Percentiles rank a stretch among this genome's conserved stretches.
Conservation (phyloP, 1,140 invertebrate species). For the Drosophila sturtevanti region DNA sequence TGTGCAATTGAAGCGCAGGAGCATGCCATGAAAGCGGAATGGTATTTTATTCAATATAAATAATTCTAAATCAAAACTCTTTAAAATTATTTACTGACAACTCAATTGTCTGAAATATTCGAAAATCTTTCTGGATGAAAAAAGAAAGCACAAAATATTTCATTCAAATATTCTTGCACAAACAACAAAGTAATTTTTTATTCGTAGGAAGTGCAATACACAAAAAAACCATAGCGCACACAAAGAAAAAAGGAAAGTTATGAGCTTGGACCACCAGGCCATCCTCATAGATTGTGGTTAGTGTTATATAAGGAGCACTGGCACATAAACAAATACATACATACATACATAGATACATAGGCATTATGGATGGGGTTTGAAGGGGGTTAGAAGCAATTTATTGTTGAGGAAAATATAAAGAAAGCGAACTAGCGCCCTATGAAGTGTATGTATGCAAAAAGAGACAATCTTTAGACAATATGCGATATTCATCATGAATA, state of each 20-base stretch:
- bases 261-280: neutral
- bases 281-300: conserved; percentile 17
- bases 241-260: neutral
- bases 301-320: conserved; percentile 34
- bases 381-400: neutral
- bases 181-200: neutral
- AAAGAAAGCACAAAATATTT: neutral
- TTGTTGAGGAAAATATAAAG: conserved; percentile 5
- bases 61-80: conserved; percentile 31
- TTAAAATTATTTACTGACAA: conserved; percentile 9
- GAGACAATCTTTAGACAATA: neutral
- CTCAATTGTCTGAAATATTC: conserved; percentile 10
- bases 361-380: neutral
- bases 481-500: neutral
- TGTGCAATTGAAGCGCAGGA: conserved; percentile 60
- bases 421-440: neutral
- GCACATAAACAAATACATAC: too few relatives aligned
- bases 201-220: conserved; percentile 13
- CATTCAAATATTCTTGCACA: conserved; percentile 1
- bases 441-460: neutral
- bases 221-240: neutral
- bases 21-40: conserved; percentile 69
- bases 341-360: neutral
- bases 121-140: neutral
- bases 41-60: conserved; percentile 55